phyloP scores from a whole-genome alignment of 2,888 invertebrate genomes.

The Macrophya annulata region DNA sequence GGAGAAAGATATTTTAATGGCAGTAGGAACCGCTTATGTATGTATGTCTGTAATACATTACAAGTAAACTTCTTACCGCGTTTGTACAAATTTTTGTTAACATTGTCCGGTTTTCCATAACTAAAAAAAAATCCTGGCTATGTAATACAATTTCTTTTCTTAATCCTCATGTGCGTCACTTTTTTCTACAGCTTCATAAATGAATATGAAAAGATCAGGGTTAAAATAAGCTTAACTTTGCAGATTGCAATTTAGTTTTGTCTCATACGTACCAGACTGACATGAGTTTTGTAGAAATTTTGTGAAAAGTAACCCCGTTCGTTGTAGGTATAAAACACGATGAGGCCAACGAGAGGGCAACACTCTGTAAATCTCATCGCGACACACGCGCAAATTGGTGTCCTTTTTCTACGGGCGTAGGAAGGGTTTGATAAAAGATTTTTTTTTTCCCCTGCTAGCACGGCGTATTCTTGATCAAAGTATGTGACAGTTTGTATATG shows the following conservation, averaged over 20 bases:
- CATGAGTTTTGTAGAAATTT: constrained; percentile 14
- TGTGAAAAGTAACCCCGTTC: constrained; percentile 1
- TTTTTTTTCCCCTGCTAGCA: background rate
- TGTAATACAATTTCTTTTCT: constrained; percentile 1
- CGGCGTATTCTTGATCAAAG: constrained; percentile 37
- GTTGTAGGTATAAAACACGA: constrained; percentile 26
- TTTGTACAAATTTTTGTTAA: background rate
- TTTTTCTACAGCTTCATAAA: background rate
- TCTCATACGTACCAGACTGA: background rate
- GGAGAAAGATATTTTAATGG: background rate
- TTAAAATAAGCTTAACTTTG: background rate
- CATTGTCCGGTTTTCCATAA: background rate
- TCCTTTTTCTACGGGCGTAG: background rate
- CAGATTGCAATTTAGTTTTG: constrained; percentile 13
- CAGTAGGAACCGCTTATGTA: background rate
- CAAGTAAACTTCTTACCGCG: background rate
- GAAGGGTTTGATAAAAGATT: constrained; percentile 17
- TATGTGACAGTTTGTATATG: constrained; percentile 4
- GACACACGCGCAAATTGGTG: constrained; percentile 44
- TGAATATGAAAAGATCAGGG: background rate
- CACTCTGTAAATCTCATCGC: constrained; percentile 43
- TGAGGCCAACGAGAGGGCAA: constrained; percentile 36
- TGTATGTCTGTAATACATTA: constrained; percentile 5
- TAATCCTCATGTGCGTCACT: background rate
- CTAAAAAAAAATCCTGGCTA: background rate